Base-by-base conservation (phyloP, 2,113 vertebrate genomes). In the Epinephelus fuscoguttatus region DNA sequence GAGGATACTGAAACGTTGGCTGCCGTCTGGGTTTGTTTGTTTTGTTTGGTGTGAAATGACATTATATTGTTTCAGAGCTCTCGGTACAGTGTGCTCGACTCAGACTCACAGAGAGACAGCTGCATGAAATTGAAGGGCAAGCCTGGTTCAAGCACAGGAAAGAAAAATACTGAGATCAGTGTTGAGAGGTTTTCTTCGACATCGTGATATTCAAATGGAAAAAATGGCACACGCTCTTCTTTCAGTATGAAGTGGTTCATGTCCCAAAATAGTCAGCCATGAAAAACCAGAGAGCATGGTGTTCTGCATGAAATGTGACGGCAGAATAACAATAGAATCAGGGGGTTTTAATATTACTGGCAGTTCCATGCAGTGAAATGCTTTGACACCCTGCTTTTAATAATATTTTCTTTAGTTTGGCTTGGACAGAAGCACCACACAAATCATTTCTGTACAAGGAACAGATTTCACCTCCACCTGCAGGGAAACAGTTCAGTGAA, bases 111-210 rank as follows among this genome's bases (percentile, higher is more conserved):
- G 18, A 2, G 50, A 33, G 15, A 64, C 66, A 84, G 69, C 72
- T 74, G 78, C 21, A 49, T 64, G 47, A 70, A 69, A 53, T 4
- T 56, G 23, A 86, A 63, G 15, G 61, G n/a, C 23, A 52, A 72
- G 27, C 4, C 27, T 17, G 45, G 30, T 18, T 62, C 37, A 62
- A 61, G 60, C 27, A 18, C 19, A 10, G 23, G 33, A 60, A 70
- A 53, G n/a, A 53, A 50, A 68, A 63, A 30, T 4, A 52, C 8
- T 4, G 9, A 61, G 12, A 74, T 56, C 21, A 18, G 37, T 45
- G 45, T 74, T 21, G 45, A 27, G 73, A 55, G 73, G 14, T 79
- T 81, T 74, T 52, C 52, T 56, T 2, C 9, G 3, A 57, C 50
- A 84, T 18, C n/a, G 33, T 80, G 50, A 67, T 21, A 50, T 21